Evolutionary conservation across 2,113 vertebrate species (phyloP).

Genomic region (Tapirus terrestris): DNA sequence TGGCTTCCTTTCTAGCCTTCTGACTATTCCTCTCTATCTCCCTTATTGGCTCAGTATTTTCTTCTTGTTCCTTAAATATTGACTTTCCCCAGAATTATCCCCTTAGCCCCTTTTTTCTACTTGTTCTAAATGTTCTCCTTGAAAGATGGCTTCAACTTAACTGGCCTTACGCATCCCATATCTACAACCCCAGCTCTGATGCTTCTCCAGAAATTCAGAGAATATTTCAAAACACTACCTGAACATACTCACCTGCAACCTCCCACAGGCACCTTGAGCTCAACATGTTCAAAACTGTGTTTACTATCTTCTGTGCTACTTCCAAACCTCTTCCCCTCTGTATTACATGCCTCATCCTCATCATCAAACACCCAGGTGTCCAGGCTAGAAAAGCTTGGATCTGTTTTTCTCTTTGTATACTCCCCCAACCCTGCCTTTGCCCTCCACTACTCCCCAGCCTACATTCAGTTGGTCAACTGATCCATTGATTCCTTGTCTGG

Average conservation of each 20-base stretch:
- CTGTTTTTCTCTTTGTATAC: background rate
- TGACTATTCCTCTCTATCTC: background rate
- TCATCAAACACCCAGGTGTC: background rate
- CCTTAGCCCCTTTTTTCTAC: background rate
- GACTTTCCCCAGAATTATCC: background rate
- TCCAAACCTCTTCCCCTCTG: background rate
- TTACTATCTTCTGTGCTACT: background rate
- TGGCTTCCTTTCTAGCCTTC: background rate
- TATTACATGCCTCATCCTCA: background rate
- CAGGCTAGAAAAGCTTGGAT: background rate
- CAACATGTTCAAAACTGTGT: background rate
- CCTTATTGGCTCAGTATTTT: background rate
- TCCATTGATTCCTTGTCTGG: background rate
- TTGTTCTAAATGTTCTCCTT: background rate
- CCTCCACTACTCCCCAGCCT: background rate
- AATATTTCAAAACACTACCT: background rate
- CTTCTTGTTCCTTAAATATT: constrained; percentile 40
- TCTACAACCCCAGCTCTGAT: background rate
- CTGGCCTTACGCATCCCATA: background rate
- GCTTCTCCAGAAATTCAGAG: background rate
- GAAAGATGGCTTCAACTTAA: background rate
- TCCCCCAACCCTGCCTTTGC: background rate
- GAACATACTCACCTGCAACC: background rate
- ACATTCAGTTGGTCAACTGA: background rate
- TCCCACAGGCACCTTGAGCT: background rate